phyloP scores from a whole-genome alignment of 2,797 vertebrate species.

The Anniella stebbinsi region DNA sequence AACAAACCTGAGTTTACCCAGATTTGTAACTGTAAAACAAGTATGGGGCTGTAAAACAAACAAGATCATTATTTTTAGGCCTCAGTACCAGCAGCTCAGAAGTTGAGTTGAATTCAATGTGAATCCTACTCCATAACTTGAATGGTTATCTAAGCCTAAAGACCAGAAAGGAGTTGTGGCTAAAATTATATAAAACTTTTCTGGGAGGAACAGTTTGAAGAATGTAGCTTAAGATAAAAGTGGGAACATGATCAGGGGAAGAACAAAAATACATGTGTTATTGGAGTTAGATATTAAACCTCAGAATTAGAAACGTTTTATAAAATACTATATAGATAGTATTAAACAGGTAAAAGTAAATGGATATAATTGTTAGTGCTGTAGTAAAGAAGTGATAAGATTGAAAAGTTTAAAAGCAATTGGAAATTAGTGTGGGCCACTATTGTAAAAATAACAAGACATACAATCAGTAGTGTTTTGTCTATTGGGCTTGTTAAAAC shows the following conservation, averaged over 20 bases:
- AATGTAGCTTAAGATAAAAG: background rate
- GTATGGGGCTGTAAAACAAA: background rate
- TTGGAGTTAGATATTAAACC: background rate
- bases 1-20: background rate
- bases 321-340: background rate
- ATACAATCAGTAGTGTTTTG: background rate
- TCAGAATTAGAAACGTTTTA: background rate
- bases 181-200: background rate
- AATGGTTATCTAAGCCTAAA: background rate
- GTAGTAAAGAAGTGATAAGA: background rate
- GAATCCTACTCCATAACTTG: background rate
- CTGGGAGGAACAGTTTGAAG: background rate
- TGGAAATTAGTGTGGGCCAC: background rate
- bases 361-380: background rate
- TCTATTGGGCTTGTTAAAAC: no score
- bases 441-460: background rate
- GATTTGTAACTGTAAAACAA: background rate
- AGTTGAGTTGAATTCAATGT: background rate
- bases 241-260: background rate
- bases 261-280: background rate
- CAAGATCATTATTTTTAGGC: background rate
- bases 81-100: background rate
- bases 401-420: background rate
- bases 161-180: background rate
- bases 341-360: background rate